Evolutionary conservation across 2,113 vertebrate genomes (phyloP).

Genomic region (Eulemur rufifrons): DNA sequence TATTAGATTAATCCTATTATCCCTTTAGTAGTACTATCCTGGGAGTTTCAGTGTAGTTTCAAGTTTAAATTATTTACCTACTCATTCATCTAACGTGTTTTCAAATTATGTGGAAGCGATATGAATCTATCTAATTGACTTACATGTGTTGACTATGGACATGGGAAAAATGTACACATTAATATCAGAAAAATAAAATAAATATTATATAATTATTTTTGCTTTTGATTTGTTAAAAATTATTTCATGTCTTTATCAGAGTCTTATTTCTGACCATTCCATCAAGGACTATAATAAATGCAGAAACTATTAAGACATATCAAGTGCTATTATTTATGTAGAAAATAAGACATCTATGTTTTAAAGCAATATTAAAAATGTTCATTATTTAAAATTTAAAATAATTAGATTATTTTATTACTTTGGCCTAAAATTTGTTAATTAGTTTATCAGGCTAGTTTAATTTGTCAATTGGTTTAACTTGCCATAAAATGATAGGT

Average conservation of each 20-base stretch:
- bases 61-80: conserved; percentile 17
- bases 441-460: neutral
- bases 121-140: neutral
- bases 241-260: neutral
- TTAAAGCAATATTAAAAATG: neutral
- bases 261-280: neutral
- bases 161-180: neutral
- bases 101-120: neutral
- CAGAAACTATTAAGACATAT: neutral
- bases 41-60: neutral
- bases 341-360: neutral
- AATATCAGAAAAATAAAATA: neutral
- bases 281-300: neutral
- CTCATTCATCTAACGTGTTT: neutral
- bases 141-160: neutral
- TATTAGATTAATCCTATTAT: neutral
- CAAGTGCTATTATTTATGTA: neutral
- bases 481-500: neutral
- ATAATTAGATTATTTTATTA: neutral
- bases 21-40: neutral
- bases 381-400: neutral
- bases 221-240: neutral
- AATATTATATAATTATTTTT: neutral
- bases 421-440: neutral
- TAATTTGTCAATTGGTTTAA: neutral